phyloP scores from a whole-genome alignment of 2,113 vertebrate genomes.

The Nothobranchius furzeri region DNA sequence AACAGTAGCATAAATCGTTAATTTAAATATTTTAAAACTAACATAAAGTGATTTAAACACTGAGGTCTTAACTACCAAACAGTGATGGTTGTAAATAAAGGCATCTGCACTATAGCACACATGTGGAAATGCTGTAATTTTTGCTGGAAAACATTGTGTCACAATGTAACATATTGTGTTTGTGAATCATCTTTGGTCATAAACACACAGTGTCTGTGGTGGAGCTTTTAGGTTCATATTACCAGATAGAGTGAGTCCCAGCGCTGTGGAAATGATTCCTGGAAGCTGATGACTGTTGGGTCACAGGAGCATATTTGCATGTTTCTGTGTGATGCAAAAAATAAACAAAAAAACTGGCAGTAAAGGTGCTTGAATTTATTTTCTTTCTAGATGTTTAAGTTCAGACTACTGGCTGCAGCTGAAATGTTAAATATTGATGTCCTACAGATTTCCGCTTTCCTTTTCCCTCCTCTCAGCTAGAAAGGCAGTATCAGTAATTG shows the following conservation, averaged over 20 bases:
- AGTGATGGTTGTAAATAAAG: constrained; percentile 8
- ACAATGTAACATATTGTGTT: constrained; percentile 20
- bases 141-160: constrained; percentile 16
- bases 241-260: constrained; percentile 12
- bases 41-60: no score
- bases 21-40: background rate
- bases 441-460: constrained; percentile 2
- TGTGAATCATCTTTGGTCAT: constrained; percentile 26
- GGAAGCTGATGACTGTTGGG: constrained; percentile 38
- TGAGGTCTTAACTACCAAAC: background rate
- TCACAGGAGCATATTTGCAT: constrained; percentile 28
- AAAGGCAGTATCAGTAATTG: constrained; percentile 34
- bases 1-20: no score
- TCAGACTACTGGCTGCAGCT: background rate
- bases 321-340: constrained; percentile 18
- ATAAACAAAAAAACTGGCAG: constrained; percentile 8
- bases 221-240: constrained; percentile 5
- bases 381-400: background rate
- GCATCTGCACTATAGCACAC: constrained; percentile 1
- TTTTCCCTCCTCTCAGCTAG: background rate
- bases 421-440: background rate
- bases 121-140: constrained; percentile 14
- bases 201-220: constrained; percentile 28
- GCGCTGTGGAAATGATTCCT: constrained; percentile 42
- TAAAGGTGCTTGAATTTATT: constrained; percentile 7